A percentile compares a stretch with the other conserved stretches of the same genome.
phyloP scores from a whole-genome alignment of 2,888 invertebrate species.

The Drosophila testacea region DNA sequence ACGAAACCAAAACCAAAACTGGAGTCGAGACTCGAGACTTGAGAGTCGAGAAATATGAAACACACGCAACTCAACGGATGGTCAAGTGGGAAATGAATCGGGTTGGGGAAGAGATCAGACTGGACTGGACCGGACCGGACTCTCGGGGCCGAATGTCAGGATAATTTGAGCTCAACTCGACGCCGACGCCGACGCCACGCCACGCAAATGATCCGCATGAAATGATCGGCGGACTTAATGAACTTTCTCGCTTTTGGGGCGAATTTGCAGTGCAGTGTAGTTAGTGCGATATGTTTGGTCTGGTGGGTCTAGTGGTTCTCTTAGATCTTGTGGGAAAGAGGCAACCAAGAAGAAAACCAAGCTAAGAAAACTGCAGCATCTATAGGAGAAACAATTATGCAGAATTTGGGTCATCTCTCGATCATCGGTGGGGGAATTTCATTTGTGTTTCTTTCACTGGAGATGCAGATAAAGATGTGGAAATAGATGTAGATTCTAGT shows the following conservation, averaged over 20 bases:
- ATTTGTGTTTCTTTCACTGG: slow-evolving; percentile 35
- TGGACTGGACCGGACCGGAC: slow-evolving; percentile 29
- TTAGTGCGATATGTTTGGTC: slow-evolving; percentile 31
- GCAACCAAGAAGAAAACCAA: slow-evolving; percentile 27
- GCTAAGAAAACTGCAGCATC: slow-evolving; percentile 44
- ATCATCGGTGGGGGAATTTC: slow-evolving; percentile 45
- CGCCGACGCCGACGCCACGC: slow-evolving; percentile 45
- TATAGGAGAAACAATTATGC: slow-evolving; percentile 68
- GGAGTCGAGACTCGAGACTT: too few relatives aligned
- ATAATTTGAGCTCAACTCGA: slow-evolving; percentile 55
- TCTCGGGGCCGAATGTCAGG: slow-evolving; percentile 68
- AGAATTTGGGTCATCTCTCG: slow-evolving; percentile 72
- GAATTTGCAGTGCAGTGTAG: slow-evolving; percentile 45
- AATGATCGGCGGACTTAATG: slow-evolving; percentile 67
- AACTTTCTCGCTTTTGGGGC: slow-evolving; percentile 75
- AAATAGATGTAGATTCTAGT: slow-evolving; percentile 18
- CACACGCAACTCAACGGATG: slow-evolving; percentile 72
- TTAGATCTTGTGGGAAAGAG: slow-evolving; percentile 41
- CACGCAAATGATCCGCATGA: slow-evolving; percentile 71
- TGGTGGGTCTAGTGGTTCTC: slow-evolving; percentile 8
- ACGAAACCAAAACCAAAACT: slow-evolving; percentile 31
- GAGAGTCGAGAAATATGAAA: slow-evolving; percentile 59
- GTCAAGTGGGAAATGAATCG: slow-evolving; percentile 71
- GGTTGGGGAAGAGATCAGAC: background rate
- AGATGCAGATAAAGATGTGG: slow-evolving; percentile 14